Evolutionary conservation across 1,140 invertebrate genomes (phyloP).

Genomic region (Lucilia sericata): DNA sequence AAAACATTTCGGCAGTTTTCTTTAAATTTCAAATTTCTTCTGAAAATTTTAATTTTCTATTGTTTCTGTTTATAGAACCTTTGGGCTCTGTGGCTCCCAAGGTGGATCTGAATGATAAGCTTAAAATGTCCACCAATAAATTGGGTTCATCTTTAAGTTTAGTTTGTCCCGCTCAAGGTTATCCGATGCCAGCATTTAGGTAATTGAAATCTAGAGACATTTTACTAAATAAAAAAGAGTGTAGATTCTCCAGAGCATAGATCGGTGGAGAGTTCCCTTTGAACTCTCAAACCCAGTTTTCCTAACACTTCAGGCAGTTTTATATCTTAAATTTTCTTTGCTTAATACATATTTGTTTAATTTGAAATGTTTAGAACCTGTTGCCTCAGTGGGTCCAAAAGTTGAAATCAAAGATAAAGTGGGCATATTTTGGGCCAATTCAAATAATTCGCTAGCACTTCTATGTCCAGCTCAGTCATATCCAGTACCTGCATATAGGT

Average conservation of each 20-base stretch:
- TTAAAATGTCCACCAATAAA: background rate
- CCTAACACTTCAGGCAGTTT: constrained; percentile 20
- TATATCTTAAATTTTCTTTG: constrained; percentile 29
- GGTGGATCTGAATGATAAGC: constrained; percentile 70
- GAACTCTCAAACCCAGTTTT: background rate
- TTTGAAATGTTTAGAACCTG: constrained; percentile 72
- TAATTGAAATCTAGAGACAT: constrained; percentile 51
- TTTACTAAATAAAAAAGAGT: too few relatives aligned
- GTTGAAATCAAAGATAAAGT: constrained; percentile 57
- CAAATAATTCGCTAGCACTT: constrained; percentile 74
- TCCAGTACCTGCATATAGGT: constrained; percentile 73
- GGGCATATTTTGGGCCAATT: constrained; percentile 67
- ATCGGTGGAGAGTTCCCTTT: too few relatives aligned
- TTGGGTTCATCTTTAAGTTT: constrained; percentile 70
- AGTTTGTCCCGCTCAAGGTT: constrained; percentile 78
- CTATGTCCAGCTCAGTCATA: constrained; percentile 74
- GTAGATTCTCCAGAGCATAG: too few relatives aligned
- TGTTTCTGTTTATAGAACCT: constrained; percentile 71
- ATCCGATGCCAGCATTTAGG: constrained; percentile 76
- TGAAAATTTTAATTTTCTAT: background rate
- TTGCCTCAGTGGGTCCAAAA: constrained; percentile 76
- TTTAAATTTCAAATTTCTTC: background rate
- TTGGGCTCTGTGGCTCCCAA: constrained; percentile 78
- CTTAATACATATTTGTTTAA: background rate
- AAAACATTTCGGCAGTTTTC: background rate